Evolutionary conservation across 2,797 vertebrate genomes (phyloP).

Genomic region (Protosalanx chinensis): DNA sequence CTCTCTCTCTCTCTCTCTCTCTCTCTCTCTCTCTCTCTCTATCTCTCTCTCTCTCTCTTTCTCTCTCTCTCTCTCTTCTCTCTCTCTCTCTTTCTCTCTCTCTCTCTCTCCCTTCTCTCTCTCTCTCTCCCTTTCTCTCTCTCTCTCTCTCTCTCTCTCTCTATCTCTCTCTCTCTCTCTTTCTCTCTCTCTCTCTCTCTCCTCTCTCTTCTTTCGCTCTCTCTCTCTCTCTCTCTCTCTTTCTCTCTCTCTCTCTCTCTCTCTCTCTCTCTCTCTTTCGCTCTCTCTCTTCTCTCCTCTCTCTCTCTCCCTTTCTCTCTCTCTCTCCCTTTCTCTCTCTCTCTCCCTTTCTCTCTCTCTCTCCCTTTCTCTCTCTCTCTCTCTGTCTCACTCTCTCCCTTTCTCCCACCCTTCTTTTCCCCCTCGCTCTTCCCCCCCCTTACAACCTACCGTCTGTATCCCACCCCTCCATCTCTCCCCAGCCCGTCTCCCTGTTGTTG

Average conservation of each 20-base stretch:
- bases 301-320: conserved; percentile 10
- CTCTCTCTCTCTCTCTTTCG: conserved; percentile 11
- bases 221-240: conserved; percentile 13
- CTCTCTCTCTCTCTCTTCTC: conserved; percentile 17
- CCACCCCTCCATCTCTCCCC: conserved; percentile 43
- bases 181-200: conserved; percentile 11
- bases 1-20: conserved; percentile 8
- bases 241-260: conserved; percentile 11
- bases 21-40: conserved; percentile 13
- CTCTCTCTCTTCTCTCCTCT: too few species aligned
- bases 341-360: conserved; percentile 11
- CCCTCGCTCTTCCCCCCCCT: conserved; percentile 12
- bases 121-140: conserved; percentile 10
- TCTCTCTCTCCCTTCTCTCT: conserved; percentile 15
- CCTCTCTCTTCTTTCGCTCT: too few species aligned
- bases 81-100: conserved; percentile 5
- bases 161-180: conserved; percentile 13
- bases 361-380: conserved; percentile 9
- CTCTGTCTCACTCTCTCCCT: conserved; percentile 13
- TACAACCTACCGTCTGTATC: conserved; percentile 39
- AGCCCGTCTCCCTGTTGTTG: conserved; percentile 64
- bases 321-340: conserved; percentile 10
- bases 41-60: conserved; percentile 10
- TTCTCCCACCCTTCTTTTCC: not conserved
- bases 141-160: too few species aligned